These are phyloP conservation scores for Cromileptes altivelis DNA, from an alignment of 2,113 vertebrate species.

Conservation along the genomic window DNA sequence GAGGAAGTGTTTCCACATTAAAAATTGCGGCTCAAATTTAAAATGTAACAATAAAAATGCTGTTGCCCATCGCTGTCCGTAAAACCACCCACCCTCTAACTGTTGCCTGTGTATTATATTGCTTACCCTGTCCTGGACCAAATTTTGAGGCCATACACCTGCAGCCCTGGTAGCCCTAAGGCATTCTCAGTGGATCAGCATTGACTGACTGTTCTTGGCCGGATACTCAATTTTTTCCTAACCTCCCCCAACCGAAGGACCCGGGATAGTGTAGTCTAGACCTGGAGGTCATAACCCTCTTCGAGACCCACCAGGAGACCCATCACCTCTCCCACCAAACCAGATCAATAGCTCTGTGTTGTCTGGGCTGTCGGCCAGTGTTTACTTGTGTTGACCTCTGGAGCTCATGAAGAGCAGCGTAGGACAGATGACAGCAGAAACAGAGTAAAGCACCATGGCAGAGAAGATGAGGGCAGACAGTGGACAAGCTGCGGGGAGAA, in stretches of 20 bases:
- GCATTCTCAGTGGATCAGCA: conserved; percentile 32
- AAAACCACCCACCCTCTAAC: neutral
- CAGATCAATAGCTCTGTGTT: conserved; percentile 73
- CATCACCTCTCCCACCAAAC: conserved; percentile 63
- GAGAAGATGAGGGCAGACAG: conserved; percentile 53
- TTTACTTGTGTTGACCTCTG: conserved; percentile 74
- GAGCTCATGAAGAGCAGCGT: conserved; percentile 56
- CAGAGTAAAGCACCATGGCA: conserved; percentile 39
- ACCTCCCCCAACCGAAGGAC: conserved; percentile 34
- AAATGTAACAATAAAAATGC: neutral
- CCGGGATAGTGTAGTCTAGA: conserved; percentile 42
- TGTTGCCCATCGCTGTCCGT: neutral
- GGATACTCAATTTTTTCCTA: conserved; percentile 30
- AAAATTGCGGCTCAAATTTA: neutral
- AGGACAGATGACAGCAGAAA: conserved; percentile 63
- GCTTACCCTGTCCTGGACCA: neutral
- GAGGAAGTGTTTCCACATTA: neutral
- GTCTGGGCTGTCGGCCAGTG: conserved; percentile 64
- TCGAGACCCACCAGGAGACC: conserved; percentile 58
- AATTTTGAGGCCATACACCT: conserved; percentile 27
- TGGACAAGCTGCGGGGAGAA: conserved; percentile 53
- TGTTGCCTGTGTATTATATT: neutral
- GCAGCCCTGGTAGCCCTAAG: conserved; percentile 2
- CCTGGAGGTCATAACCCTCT: conserved; percentile 59
- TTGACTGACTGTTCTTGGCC: conserved; percentile 25